Conservation (phyloP, 2,888 invertebrate genomes). For the Pemphredon lugubris region DNA sequence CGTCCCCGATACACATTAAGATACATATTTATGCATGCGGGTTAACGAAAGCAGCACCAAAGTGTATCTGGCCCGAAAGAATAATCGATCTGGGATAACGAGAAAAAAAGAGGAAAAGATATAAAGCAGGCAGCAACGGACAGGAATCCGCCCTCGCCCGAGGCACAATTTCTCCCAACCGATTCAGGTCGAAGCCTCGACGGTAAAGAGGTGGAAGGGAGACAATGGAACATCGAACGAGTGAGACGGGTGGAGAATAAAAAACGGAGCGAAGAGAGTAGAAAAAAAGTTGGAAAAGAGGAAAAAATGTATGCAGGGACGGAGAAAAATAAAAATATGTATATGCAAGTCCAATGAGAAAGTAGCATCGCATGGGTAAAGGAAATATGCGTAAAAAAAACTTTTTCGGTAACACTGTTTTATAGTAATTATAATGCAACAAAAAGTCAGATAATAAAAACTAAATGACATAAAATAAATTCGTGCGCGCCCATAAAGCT, state of each 20-base stretch:
- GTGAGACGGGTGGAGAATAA: not conserved
- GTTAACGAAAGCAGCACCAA: too few species aligned
- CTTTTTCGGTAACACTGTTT: too few species aligned
- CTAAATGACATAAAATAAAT: too few species aligned
- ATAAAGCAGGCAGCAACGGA: conserved; percentile 30
- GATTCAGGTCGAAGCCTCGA: conserved; percentile 69
- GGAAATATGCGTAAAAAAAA: not conserved
- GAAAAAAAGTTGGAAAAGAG: not conserved
- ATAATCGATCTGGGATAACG: conserved; percentile 21
- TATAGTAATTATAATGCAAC: too few species aligned
- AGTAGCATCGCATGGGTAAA: not conserved
- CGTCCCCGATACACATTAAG: too few species aligned
- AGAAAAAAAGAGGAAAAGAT: conserved; percentile 9
- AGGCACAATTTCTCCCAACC: conserved; percentile 76
- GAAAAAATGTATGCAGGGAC: not conserved
- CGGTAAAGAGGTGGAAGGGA: conserved; percentile 10
- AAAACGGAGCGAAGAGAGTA: not conserved
- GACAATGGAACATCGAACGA: not conserved
- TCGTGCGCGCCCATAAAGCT: too few species aligned
- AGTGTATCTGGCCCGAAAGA: not conserved
- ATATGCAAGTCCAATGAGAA: not conserved
- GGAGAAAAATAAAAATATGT: not conserved
- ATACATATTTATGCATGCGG: too few species aligned
- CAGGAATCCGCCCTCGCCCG: conserved; percentile 74
- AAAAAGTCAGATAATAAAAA: too few species aligned